A percentile compares a stretch with the other conserved stretches of the same genome.
Conservation (phyloP, 1,140 invertebrate genomes). For the Adoxophyes honmai region DNA sequence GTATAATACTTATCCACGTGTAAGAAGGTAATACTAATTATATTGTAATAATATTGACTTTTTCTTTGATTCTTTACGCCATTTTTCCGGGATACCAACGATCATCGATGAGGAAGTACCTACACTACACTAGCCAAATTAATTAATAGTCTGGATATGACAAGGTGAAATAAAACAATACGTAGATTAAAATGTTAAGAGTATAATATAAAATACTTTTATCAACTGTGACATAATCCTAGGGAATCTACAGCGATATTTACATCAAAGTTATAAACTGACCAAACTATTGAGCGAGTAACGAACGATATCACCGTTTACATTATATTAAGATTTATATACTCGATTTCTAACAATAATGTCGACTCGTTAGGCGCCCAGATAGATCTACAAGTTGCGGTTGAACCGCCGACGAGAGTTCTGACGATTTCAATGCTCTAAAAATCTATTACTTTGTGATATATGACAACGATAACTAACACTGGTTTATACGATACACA, state of each 20-base stretch:
- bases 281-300: conserved; percentile 32
- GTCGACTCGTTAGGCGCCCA: conserved; percentile 2
- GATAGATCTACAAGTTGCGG: not conserved
- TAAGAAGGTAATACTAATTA: no score
- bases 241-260: conserved; percentile 63
- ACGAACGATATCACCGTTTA: not conserved
- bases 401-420: not conserved
- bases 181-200: conserved; percentile 35
- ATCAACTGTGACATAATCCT: conserved; percentile 71
- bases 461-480: not conserved
- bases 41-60: no score
- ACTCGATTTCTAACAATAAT: conserved; percentile 6
- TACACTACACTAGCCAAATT: no score
- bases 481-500: conserved; percentile 2
- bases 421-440: conserved; percentile 8
- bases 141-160: conserved; percentile 1
- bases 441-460: conserved; percentile 8
- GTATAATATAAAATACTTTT: conserved; percentile 74
- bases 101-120: no score
- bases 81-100: no score
- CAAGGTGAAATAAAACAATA: conserved; percentile 32
- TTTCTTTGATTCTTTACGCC: no score
- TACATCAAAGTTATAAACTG: conserved; percentile 61
- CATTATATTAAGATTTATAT: conserved; percentile 11
- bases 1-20: no score